Percentiles rank a stretch among this genome's conserved stretches.
These are phyloP conservation scores for Anguilla marmorata DNA, from an alignment of 2,797 vertebrate genomes.

Conservation along the genomic window DNA sequence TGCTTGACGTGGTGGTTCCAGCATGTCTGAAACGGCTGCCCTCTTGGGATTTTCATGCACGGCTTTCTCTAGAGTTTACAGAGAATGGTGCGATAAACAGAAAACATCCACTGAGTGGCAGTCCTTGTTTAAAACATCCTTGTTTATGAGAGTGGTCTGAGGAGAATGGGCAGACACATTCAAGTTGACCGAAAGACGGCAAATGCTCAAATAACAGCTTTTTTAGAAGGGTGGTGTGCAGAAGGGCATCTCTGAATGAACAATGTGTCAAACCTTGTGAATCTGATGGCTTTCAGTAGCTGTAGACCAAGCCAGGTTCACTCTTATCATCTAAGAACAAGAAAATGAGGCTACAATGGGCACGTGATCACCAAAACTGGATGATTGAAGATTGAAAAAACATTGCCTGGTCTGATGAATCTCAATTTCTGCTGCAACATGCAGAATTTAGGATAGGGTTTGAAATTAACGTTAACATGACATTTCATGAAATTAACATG, in stretches of 20 bases:
- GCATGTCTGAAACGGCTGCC: too few relatives aligned
- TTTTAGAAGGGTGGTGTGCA: background rate
- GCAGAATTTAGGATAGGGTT: background rate
- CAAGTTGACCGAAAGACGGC: background rate
- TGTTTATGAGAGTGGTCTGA: too few relatives aligned
- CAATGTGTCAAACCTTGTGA: background rate
- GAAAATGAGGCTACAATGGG: background rate
- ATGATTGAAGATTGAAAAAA: background rate
- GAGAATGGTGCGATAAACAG: too few relatives aligned
- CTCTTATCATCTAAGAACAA: background rate
- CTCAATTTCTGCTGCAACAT: background rate
- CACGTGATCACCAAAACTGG: background rate
- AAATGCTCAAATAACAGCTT: background rate
- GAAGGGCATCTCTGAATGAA: background rate
- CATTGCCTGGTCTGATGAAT: background rate
- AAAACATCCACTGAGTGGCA: too few relatives aligned
- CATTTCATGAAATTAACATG: background rate
- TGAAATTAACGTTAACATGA: background rate
- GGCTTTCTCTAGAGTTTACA: too few relatives aligned
- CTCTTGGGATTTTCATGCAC: too few relatives aligned
- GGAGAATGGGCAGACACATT: background rate
- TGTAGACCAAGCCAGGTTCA: background rate
- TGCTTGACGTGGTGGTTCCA: too few relatives aligned
- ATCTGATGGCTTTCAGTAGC: background rate
- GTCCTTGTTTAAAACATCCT: too few relatives aligned